phyloP scores from a whole-genome alignment of 2,888 invertebrate genomes.

The Diplazon laetatorius region DNA sequence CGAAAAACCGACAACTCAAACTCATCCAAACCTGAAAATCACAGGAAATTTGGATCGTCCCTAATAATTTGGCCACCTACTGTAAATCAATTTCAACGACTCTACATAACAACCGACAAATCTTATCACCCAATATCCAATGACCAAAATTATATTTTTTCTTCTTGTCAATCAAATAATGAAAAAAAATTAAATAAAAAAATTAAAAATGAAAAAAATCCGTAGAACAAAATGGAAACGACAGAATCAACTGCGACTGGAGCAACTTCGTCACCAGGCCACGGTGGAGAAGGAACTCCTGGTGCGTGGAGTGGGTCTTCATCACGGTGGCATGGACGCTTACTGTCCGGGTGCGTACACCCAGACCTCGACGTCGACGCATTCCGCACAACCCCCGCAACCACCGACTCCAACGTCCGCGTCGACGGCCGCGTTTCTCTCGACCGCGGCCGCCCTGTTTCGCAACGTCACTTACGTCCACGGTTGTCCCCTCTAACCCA shows the following conservation, averaged over 20 bases:
- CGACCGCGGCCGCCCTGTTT: constrained; percentile 89
- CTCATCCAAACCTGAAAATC: no score
- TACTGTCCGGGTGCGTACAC: constrained; percentile 77
- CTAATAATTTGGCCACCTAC: no score
- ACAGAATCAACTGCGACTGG: constrained; percentile 93
- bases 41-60: no score
- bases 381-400: constrained; percentile 83
- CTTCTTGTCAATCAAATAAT: no score
- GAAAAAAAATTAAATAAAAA: no score
- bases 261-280: constrained; percentile 93
- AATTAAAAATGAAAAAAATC: constrained; percentile 87
- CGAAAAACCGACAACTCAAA: no score
- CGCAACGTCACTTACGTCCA: constrained; percentile 90
- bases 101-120: no score
- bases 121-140: no score
- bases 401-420: constrained; percentile 78
- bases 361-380: constrained; percentile 77
- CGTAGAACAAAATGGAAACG: constrained; percentile 94
- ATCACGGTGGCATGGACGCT: constrained; percentile 78
- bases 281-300: constrained; percentile 88
- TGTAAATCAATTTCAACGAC: no score
- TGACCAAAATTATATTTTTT: no score
- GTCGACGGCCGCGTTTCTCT: constrained; percentile 86
- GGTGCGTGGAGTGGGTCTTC: constrained; percentile 80
- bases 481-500: constrained; percentile 87